Evolutionary conservation across 2,888 invertebrate genomes (phyloP), one percentile per base, ranked within the genome.

Genomic region (Hydrotaea diabolus): DNA sequence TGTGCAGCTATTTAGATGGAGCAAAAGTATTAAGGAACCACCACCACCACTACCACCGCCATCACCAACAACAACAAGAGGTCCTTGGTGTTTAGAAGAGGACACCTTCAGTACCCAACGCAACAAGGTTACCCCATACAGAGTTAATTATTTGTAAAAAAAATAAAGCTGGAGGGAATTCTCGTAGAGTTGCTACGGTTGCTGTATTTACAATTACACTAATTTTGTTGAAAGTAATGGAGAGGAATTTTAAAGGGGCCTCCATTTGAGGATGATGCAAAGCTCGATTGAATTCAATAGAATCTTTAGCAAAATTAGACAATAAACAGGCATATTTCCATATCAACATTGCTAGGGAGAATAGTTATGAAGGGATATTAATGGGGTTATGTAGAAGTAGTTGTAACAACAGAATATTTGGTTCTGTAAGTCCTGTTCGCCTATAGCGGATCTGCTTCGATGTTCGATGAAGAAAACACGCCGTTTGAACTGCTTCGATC

Each of bases 71-170:
- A 9, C 49, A n/a, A 49, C 49, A 49, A n/a, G 5, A 49, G n/a
- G 4, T 59, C 59, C 59, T 59, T 59, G 15, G 59, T 15, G 59
- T 5, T 59, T 59, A 26, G 7, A 2, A 23, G 5, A 23, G 4
- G 9, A 23, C 11, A 23, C 2, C 15, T 23, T 11, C 59, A 59
- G 2, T 13, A 15, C 15, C 1, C 5, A 13, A 2, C 15, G 49
- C 23, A 19, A 17, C 26, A 62, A 19, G 39, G 43, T 62, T 72
- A 72, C 46, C 72, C 59, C 49, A n/a, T 19, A 72, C 49, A 53
- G 71, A 59, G 69, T 59, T 36, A 62, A 72, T 78, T 71, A 62
- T 59, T 72, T 36, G 59, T 17, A 31, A 46, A 77, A 15, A 53
- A 31, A 53, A 21, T 3, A 64, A 64, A 39, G 8, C 36, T 36